Conservation (phyloP, 2,113 vertebrate species). For the Pelvicachromis taeniatus region DNA sequence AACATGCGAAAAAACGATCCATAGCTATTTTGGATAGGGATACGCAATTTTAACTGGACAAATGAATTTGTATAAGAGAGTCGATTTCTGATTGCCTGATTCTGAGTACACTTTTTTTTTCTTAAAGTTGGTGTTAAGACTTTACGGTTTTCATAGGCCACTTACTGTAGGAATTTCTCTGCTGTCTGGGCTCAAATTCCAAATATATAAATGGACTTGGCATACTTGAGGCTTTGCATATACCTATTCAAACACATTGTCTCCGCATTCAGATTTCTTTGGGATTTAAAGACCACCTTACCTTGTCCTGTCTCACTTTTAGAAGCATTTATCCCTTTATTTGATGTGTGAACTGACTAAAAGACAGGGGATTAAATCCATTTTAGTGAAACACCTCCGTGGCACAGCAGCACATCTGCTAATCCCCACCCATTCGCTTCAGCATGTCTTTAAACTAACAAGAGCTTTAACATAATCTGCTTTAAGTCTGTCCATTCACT, state of each 20-base stretch:
- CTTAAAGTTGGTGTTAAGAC: neutral
- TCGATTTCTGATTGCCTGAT: neutral
- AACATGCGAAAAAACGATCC: neutral
- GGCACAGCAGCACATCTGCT: slow-evolving; percentile 55
- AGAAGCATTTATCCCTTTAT: slow-evolving; percentile 25
- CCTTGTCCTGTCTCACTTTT: slow-evolving; percentile 17
- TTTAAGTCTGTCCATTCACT: slow-evolving; percentile 75
- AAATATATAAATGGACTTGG: neutral
- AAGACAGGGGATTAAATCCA: slow-evolving; percentile 32
- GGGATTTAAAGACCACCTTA: slow-evolving; percentile 18
- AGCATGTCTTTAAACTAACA: slow-evolving; percentile 71
- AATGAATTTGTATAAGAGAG: neutral
- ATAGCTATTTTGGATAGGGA: neutral
- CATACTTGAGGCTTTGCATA: neutral
- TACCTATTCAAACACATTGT: neutral
- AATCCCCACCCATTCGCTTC: slow-evolving; percentile 56
- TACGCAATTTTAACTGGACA: neutral
- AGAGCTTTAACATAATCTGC: slow-evolving; percentile 74
- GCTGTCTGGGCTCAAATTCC: neutral
- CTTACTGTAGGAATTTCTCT: neutral
- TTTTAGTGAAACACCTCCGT: slow-evolving; percentile 57
- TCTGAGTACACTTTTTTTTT: neutral
- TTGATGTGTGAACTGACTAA: slow-evolving; percentile 33
- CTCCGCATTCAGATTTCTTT: neutral
- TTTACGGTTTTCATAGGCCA: neutral